These are phyloP conservation scores for Acleris literana DNA, from an alignment of 2,888 invertebrate species.

Conservation along the genomic window DNA sequence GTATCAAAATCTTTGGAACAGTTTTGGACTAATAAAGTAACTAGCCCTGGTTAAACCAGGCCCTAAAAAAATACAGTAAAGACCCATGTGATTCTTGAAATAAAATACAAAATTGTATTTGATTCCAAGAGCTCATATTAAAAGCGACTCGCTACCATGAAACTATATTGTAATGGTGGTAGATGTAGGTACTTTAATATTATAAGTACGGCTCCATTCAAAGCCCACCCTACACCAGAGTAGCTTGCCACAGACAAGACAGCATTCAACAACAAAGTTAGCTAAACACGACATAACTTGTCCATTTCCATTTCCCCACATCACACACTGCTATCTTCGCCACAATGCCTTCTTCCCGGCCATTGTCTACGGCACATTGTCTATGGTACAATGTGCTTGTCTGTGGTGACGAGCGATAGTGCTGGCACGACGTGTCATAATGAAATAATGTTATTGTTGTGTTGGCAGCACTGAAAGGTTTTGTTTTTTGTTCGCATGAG, in stretches of 20 bases:
- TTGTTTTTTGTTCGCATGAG: slow-evolving; percentile 38
- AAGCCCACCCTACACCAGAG: too few species aligned
- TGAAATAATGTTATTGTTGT: slow-evolving; percentile 50
- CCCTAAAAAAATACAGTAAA: too few species aligned
- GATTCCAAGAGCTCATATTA: too few species aligned
- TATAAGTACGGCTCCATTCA: too few species aligned
- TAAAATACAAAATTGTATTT: too few species aligned
- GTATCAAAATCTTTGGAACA: too few species aligned
- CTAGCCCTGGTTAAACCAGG: too few species aligned
- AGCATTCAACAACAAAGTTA: slow-evolving; percentile 32
- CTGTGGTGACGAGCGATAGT: slow-evolving; percentile 53
- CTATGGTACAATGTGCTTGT: slow-evolving; percentile 44
- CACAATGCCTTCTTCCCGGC: slow-evolving; percentile 24
- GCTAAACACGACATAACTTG: slow-evolving; percentile 33
- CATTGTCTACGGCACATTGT: slow-evolving; percentile 33
- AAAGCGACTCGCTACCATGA: too few species aligned
- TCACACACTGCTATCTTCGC: slow-evolving; percentile 31
- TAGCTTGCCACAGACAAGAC: slow-evolving; percentile 20
- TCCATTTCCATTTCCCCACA: slow-evolving; percentile 33
- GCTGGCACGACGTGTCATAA: slow-evolving; percentile 43
- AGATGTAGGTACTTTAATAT: too few species aligned
- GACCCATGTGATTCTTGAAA: too few species aligned
- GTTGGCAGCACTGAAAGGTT: slow-evolving; percentile 38
- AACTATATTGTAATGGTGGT: too few species aligned
- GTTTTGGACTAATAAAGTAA: too few species aligned